Percentiles rank a stretch among this genome's conserved stretches.
These are phyloP conservation scores for Eulemur mongoz DNA, from an alignment of 2,797 vertebrate genomes.

Conservation along the genomic window DNA sequence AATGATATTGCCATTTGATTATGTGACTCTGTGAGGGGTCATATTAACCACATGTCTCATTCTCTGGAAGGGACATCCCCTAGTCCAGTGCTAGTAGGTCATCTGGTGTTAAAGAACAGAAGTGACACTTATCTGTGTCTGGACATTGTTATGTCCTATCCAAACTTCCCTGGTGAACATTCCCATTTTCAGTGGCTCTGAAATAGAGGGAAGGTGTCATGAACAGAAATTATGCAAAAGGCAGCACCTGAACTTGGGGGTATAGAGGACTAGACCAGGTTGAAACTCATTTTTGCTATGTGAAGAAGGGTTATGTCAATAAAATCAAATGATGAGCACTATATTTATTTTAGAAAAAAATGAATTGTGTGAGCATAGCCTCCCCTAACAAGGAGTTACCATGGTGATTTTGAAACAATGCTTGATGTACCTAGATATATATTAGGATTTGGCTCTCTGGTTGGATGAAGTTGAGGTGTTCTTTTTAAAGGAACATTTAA, in stretches of 20 bases:
- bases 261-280: too few relatives aligned
- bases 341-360: slow-evolving; percentile 15
- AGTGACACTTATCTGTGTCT: not conserved
- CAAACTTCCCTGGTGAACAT: not conserved
- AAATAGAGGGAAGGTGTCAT: not conserved
- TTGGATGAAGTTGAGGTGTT: slow-evolving; percentile 12
- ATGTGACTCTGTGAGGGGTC: not conserved
- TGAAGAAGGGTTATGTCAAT: not conserved
- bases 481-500: slow-evolving; percentile 55
- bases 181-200: not conserved
- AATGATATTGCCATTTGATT: not conserved
- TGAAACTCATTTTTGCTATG: slow-evolving; percentile 7
- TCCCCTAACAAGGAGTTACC: slow-evolving; percentile 33
- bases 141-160: not conserved
- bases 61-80: not conserved
- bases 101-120: not conserved
- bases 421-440: not conserved
- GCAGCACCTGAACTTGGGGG: not conserved
- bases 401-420: slow-evolving; percentile 61
- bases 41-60: not conserved
- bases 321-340: not conserved
- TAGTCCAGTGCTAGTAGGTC: not conserved
- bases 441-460: slow-evolving; percentile 16
- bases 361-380: not conserved
- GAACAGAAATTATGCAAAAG: not conserved